phyloP scores from a whole-genome alignment of 2,888 invertebrate species.

The Balanococcus diminutus region DNA sequence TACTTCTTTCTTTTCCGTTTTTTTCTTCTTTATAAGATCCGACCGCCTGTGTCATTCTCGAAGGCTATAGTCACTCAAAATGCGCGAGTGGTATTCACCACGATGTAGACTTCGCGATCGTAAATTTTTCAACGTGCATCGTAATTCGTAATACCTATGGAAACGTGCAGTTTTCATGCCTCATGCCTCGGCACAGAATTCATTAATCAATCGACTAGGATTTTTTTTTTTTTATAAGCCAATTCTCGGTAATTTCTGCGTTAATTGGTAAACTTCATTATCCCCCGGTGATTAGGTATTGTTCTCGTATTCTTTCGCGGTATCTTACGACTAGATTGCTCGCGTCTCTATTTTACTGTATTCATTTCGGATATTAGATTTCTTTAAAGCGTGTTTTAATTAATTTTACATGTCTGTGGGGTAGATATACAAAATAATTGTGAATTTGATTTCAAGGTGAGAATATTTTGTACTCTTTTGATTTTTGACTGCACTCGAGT shows the following conservation, averaged over 20 bases:
- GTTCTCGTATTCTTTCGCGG: not conserved
- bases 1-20: slow-evolving; percentile 43
- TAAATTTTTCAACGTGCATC: slow-evolving; percentile 31
- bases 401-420: not conserved
- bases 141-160: too few relatives aligned
- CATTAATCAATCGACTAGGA: slow-evolving; percentile 4
- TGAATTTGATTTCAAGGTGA: too few relatives aligned
- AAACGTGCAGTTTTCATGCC: not conserved
- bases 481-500: too few relatives aligned
- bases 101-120: slow-evolving; percentile 9
- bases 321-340: not conserved
- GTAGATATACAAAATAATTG: not conserved
- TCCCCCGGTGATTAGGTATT: not conserved
- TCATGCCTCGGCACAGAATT: not conserved
- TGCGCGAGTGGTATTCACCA: slow-evolving; percentile 3
- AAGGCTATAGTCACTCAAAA: slow-evolving; percentile 47
- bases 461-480: too few relatives aligned
- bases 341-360: not conserved
- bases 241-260: slow-evolving; percentile 17
- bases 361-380: not conserved
- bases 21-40: slow-evolving; percentile 5
- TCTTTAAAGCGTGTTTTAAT: not conserved
- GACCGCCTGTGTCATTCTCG: slow-evolving; percentile 46
- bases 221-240: not conserved
- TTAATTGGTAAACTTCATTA: slow-evolving; percentile 12